Percentiles rank a stretch among this genome's conserved stretches.
Conservation (phyloP, 2,113 vertebrate species). For the Menura novaehollandiae region DNA sequence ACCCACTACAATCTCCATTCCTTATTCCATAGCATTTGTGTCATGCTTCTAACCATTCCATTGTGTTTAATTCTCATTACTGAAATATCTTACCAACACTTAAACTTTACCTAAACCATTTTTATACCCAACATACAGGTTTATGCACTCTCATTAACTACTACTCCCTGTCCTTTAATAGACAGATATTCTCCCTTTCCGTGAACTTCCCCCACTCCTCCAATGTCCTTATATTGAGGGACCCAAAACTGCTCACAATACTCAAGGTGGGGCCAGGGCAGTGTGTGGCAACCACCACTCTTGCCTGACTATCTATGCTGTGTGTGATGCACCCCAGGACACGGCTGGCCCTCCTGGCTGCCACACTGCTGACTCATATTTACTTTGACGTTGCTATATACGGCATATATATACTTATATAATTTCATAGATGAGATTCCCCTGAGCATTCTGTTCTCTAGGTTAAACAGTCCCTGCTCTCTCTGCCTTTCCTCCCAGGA, state of each 20-base stretch:
- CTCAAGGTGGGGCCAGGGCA: not conserved
- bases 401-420: fast-evolving
- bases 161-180: not conserved
- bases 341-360: not conserved
- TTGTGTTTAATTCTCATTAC: not conserved
- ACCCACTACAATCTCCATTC: not conserved
- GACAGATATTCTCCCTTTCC: not conserved
- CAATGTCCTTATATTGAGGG: not conserved
- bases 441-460: not conserved
- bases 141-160: not conserved
- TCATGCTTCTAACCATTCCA: not conserved
- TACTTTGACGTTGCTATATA: not conserved
- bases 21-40: not conserved
- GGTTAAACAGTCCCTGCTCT: not conserved
- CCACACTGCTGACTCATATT: not conserved
- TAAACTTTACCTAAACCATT: not conserved
- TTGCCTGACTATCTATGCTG: not conserved
- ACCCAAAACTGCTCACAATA: not conserved
- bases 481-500: not conserved
- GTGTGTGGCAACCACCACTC: not conserved
- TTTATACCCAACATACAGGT: not conserved
- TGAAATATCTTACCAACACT: not conserved
- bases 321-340: no score
- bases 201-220: not conserved
- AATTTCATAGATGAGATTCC: not conserved